Percentiles rank a stretch among this genome's conserved stretches.
These are phyloP conservation scores for Lasioglossum morio DNA, from an alignment of 2,888 invertebrate genomes.

Conservation along the genomic window DNA sequence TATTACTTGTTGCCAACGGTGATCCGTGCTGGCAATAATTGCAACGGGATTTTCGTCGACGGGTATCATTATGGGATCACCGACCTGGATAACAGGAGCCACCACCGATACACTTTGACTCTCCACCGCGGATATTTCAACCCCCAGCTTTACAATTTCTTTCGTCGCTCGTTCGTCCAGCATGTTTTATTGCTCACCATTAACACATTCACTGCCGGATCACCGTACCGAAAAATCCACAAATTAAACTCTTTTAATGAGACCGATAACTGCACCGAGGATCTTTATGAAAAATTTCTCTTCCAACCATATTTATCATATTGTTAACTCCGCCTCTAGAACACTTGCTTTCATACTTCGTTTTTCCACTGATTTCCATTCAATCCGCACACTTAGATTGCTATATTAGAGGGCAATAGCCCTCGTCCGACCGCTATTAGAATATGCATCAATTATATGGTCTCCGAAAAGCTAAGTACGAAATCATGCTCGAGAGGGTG, in stretches of 20 bases:
- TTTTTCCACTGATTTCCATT: too few species aligned
- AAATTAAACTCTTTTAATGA: not conserved
- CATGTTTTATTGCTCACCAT: not conserved
- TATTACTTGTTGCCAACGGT: constrained; percentile 45
- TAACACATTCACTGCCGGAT: not conserved
- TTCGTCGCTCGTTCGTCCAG: not conserved
- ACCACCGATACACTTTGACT: not conserved
- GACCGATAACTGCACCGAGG: too few species aligned
- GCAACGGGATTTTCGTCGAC: constrained; percentile 40
- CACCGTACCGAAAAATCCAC: not conserved
- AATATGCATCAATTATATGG: too few species aligned
- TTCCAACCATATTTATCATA: too few species aligned
- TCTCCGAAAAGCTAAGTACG: too few species aligned
- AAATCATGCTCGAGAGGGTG: too few species aligned
- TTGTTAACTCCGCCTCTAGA: too few species aligned
- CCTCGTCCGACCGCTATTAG: too few species aligned
- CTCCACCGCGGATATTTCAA: not conserved
- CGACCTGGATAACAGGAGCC: constrained; percentile 12
- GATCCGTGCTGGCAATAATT: constrained; percentile 53
- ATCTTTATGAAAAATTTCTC: not conserved
- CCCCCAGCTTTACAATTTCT: not conserved
- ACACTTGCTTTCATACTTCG: too few species aligned
- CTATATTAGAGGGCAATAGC: too few species aligned
- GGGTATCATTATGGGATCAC: constrained; percentile 37
- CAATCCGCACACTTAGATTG: too few species aligned